These are phyloP conservation scores for Diabrotica virgifera DNA, from an alignment of 1,140 invertebrate species.

Conservation along the genomic window DNA sequence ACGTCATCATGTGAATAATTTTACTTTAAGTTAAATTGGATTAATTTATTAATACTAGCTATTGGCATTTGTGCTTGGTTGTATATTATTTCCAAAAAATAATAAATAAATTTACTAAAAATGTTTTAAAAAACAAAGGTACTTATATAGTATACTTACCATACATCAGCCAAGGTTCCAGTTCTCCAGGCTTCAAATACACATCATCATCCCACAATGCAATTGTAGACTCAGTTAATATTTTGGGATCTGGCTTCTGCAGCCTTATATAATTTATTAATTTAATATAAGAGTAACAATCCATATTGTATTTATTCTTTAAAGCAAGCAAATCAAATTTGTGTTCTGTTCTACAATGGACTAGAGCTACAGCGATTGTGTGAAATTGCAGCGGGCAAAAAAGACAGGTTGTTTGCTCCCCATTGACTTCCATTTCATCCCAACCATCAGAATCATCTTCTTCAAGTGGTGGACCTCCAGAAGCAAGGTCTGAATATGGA, in stretches of 20 bases:
- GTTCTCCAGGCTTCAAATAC: conserved; percentile 75
- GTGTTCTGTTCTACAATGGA: conserved; percentile 60
- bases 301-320: conserved; percentile 69
- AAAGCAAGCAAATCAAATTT: conserved; percentile 67
- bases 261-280: conserved; percentile 82
- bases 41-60: neutral
- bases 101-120: too few relatives aligned
- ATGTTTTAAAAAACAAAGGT: too few relatives aligned
- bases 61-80: neutral
- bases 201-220: conserved; percentile 71
- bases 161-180: conserved; percentile 83
- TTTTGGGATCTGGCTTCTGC: conserved; percentile 57
- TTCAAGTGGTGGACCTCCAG: conserved; percentile 24
- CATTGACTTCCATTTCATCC: conserved; percentile 48
- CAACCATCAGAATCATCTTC: conserved; percentile 47
- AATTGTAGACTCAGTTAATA: conserved; percentile 53
- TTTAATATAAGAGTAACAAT: conserved; percentile 84
- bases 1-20: too few relatives aligned
- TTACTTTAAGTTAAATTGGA: too few relatives aligned
- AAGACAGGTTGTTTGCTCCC: conserved; percentile 52
- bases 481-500: conserved; percentile 4
- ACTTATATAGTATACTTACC: conserved; percentile 58
- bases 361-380: conserved; percentile 55
- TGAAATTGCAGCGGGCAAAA: conserved; percentile 56
- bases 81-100: neutral